A percentile compares a stretch with the other conserved stretches of the same genome.
These are phyloP conservation scores for Torymus auratus DNA, from an alignment of 2,888 invertebrate species.

Conservation along the genomic window DNA sequence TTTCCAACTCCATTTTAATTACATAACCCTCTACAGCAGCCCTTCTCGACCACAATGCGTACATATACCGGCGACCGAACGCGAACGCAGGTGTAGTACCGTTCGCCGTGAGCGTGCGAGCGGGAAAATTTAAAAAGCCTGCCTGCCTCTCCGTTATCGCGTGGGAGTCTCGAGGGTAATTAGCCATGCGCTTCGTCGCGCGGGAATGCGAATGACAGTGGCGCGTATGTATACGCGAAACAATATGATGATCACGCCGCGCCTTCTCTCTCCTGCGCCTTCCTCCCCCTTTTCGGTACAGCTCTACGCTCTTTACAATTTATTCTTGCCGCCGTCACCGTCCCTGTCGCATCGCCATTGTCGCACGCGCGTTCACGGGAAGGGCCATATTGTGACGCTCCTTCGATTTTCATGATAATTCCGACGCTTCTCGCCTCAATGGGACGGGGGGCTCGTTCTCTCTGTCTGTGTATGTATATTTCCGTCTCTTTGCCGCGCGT, in stretches of 20 bases:
- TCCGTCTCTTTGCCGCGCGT: too few relatives aligned
- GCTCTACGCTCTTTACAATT: slow-evolving; percentile 56
- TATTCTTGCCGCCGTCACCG: slow-evolving; percentile 58
- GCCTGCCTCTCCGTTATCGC: neutral
- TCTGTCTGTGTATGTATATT: neutral
- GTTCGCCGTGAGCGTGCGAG: slow-evolving; percentile 11
- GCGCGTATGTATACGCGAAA: slow-evolving; percentile 60
- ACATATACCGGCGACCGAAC: too few relatives aligned
- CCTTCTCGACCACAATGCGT: too few relatives aligned
- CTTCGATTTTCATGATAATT: slow-evolving; percentile 56
- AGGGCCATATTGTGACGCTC: slow-evolving; percentile 54
- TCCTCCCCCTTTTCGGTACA: slow-evolving; percentile 18
- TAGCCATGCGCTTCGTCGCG: slow-evolving; percentile 61
- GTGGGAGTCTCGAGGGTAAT: slow-evolving; percentile 66
- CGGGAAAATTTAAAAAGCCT: slow-evolving; percentile 61
- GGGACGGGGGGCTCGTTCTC: neutral
- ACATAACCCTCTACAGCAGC: too few relatives aligned
- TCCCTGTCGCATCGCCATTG: slow-evolving; percentile 32
- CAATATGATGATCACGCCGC: slow-evolving; percentile 67
- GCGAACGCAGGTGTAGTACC: too few relatives aligned
- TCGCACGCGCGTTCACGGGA: slow-evolving; percentile 19
- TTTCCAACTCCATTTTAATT: too few relatives aligned
- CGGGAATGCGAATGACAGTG: slow-evolving; percentile 51
- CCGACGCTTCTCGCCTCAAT: slow-evolving; percentile 2
- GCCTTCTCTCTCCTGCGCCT: slow-evolving; percentile 56